phyloP scores from a whole-genome alignment of 37 sponge, comb jelly and placozoan genomes.

The Chondrosia reniformis region DNA sequence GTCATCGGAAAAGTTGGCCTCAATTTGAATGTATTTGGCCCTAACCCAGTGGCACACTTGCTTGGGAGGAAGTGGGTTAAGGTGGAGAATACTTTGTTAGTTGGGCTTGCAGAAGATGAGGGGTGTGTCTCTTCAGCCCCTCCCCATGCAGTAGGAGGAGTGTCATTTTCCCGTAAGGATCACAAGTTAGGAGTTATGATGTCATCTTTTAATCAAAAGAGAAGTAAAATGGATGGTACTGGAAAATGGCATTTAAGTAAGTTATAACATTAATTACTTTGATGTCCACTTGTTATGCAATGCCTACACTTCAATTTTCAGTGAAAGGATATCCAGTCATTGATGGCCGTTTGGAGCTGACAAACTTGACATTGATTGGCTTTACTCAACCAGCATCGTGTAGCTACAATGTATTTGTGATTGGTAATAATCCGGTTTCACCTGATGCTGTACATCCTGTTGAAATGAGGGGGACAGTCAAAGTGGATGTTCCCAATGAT shows the following conservation, averaged over 20 bases:
- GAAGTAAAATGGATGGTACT: constrained; percentile 84
- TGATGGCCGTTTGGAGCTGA: constrained; percentile 41
- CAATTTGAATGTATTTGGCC: constrained; percentile 81
- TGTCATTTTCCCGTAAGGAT: neutral
- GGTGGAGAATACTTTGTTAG: constrained; percentile 52
- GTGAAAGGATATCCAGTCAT: constrained; percentile 86
- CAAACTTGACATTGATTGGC: constrained; percentile 55
- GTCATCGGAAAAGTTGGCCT: constrained; percentile 76
- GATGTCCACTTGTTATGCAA: neutral
- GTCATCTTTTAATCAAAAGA: constrained; percentile 68
- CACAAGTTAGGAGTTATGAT: constrained; percentile 76
- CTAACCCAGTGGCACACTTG: constrained; percentile 76
- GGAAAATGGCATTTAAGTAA: constrained; percentile 74
- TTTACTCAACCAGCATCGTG: constrained; percentile 41
- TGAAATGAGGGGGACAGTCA: constrained; percentile 38
- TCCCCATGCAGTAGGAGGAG: constrained; percentile 3
- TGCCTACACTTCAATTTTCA: constrained; percentile 1
- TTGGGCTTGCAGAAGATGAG: constrained; percentile 57
- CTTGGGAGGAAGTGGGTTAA: constrained; percentile 60
- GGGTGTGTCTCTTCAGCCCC: constrained; percentile 36
- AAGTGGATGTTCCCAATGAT: constrained; percentile 27
- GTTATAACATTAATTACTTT: constrained; percentile 5
- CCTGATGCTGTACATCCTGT: constrained; percentile 85
- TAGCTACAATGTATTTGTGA: constrained; percentile 37
- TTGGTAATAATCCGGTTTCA: constrained; percentile 73